Evolutionary conservation across 2,888 invertebrate species (phyloP), one percentile per base, ranked within the genome.

Genomic region (Morpho achilles): DNA sequence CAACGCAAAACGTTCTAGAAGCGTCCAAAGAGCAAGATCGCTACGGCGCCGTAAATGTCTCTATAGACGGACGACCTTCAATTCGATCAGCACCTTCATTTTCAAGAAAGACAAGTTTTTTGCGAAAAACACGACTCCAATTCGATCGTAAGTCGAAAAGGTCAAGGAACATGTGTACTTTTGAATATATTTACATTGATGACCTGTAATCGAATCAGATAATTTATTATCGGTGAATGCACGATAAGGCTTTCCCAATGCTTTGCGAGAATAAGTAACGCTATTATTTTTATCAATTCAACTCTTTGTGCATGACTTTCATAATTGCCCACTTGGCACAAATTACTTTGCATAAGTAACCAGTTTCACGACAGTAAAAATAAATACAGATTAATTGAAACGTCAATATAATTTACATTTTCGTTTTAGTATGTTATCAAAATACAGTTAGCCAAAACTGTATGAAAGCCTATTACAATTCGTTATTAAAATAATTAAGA

Each of bases 81-180:
- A 57, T 76, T 77, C 41, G 50, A 79, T 81, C 80, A 80, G 73
- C 80, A 82, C 62, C 60, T 64, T 69, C 62, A 56, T 82, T 85
- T 79, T 70, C 63, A 67, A 68, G 69, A 77, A 75, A 75, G 68
- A 80, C 83, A 66, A 74, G 80, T 84, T 79, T 73, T 79, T 73
- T 79, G 75, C 68, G 75, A 70, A 79, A 66, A 61, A 62, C 59
- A 75, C 75, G 75, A 80, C 80, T 82, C 81, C 83, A 71, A 67
- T n/a, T 44, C 46, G 53, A 40, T 40, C 44, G 10, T 67, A 64
- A 46, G 57, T 54, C 61, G 56, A 67, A 62, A 55, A 64, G 69
- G 66, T 71, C 80, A 82, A 85, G 82, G 82, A 81, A 79, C 76
- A 64, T 66, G 63, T 73, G 76, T 51, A 70, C 69, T 73, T 65